Conservation (phyloP, 2,888 invertebrate species). For the Limnephilus lunatus region DNA sequence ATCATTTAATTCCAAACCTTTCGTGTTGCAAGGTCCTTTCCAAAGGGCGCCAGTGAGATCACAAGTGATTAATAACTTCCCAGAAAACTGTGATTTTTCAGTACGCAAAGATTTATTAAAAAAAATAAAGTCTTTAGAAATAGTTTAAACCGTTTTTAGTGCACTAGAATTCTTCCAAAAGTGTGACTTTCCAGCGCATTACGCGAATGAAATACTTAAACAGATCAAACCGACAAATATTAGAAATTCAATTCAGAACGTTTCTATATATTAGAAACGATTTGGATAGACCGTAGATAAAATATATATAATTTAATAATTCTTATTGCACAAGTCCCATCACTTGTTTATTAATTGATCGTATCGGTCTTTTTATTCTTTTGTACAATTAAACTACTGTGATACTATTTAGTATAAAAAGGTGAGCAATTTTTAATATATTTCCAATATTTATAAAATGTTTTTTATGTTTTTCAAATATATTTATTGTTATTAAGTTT, state of each 20-base stretch:
- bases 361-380: slow-evolving; percentile 21
- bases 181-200: slow-evolving; percentile 27
- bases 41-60: background rate
- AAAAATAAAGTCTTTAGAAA: background rate
- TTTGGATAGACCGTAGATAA: slow-evolving; percentile 40
- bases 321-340: background rate
- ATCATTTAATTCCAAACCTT: background rate
- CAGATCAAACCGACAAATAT: slow-evolving; percentile 60
- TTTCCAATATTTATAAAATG: no score
- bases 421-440: background rate
- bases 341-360: slow-evolving; percentile 10
- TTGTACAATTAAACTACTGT: slow-evolving; percentile 17
- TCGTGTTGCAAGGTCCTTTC: background rate
- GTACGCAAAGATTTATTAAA: background rate
- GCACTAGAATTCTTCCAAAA: background rate
- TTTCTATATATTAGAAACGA: slow-evolving; percentile 52
- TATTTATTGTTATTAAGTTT: no score
- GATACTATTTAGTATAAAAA: slow-evolving; percentile 23
- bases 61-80: background rate
- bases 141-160: background rate
- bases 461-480: background rate
- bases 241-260: slow-evolving; percentile 61
- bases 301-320: background rate
- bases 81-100: background rate
- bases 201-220: slow-evolving; percentile 63